Percentiles rank a stretch among this genome's conserved stretches.
phyloP scores from a whole-genome alignment of 2,797 vertebrate species.

The Scomberomorus guttatus region DNA sequence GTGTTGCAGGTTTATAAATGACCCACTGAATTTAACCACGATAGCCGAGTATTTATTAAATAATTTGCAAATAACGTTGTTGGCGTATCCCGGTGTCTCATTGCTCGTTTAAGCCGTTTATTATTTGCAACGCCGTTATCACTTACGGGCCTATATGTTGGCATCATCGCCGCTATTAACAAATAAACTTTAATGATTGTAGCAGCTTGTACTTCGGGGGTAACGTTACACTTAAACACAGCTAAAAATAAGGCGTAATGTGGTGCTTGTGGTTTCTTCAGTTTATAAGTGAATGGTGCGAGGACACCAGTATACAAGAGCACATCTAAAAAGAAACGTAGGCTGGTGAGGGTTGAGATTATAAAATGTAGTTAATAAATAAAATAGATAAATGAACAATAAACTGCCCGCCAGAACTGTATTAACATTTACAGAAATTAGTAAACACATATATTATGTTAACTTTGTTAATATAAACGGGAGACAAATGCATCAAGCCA shows the following conservation, averaged over 20 bases:
- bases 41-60: neutral
- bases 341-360: neutral
- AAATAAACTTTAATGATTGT: conserved; percentile 51
- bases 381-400: neutral
- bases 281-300: conserved; percentile 49
- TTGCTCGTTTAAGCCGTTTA: conserved; percentile 16
- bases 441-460: neutral
- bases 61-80: neutral
- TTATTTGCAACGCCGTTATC: conserved; percentile 62
- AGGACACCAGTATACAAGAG: neutral
- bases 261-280: conserved; percentile 48
- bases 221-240: conserved; percentile 60
- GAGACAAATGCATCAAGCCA: neutral
- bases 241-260: conserved; percentile 39
- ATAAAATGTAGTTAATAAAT: neutral
- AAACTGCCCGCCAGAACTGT: rapidly evolving
- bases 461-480: neutral
- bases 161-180: conserved; percentile 65
- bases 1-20: neutral
- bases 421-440: neutral
- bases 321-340: neutral
- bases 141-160: conserved; percentile 38
- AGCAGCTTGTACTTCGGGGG: conserved; percentile 45
- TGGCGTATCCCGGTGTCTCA: neutral
- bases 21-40: neutral